phyloP scores from a whole-genome alignment of 2,888 invertebrate genomes.

The Melitaea athalia region DNA sequence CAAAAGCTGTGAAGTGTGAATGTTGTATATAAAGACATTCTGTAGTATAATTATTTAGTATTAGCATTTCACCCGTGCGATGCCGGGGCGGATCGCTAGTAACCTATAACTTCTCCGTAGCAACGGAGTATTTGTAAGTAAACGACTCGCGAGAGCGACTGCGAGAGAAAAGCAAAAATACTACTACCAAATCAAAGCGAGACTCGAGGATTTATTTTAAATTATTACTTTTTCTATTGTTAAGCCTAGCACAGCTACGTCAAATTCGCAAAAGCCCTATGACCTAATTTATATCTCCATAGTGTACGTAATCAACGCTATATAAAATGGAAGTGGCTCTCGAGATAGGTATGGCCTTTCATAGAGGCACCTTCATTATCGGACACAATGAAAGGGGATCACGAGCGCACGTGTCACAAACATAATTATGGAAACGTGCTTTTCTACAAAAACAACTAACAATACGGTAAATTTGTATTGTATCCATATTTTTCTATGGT shows the following conservation, averaged over 20 bases:
- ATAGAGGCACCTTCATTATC: constrained; percentile 36
- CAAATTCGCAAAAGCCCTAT: constrained; percentile 3
- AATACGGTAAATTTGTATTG: constrained; percentile 4
- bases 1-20: too few species aligned
- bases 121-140: too few species aligned
- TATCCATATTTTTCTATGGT: constrained; percentile 9
- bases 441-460: constrained; percentile 28
- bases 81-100: too few species aligned
- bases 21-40: too few species aligned
- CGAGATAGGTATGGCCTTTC: constrained; percentile 32
- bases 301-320: constrained; percentile 14
- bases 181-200: too few species aligned
- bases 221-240: neutral
- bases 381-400: constrained; percentile 37
- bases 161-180: too few species aligned
- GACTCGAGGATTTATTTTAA: neutral
- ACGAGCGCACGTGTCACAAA: constrained; percentile 35
- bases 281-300: constrained; percentile 10
- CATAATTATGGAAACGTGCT: constrained; percentile 36
- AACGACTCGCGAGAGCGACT: too few species aligned
- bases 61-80: too few species aligned
- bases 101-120: too few species aligned
- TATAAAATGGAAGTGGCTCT: constrained; percentile 24
- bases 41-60: too few species aligned
- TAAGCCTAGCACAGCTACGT: neutral